Percentiles rank a stretch among this genome's conserved stretches.
Evolutionary conservation across 2,797 vertebrate species (phyloP).

Genomic region (Pseudochirops corinnae): DNA sequence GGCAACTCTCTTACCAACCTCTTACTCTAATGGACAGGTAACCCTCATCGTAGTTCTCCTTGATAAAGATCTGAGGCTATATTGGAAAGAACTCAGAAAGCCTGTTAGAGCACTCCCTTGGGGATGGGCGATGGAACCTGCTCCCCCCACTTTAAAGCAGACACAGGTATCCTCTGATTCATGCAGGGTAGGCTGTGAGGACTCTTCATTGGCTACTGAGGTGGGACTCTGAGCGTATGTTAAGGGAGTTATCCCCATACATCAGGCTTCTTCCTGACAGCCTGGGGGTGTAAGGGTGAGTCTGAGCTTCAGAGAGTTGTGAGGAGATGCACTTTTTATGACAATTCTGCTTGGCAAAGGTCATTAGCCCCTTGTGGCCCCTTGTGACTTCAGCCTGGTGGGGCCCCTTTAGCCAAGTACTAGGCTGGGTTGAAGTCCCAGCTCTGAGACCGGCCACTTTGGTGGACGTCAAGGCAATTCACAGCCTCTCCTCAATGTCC

Average conservation of each 20-base stretch:
- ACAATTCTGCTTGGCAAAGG: neutral
- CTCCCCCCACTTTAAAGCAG: neutral
- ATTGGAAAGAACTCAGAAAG: neutral
- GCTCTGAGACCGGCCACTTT: neutral
- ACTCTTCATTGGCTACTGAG: neutral
- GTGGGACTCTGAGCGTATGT: too few species aligned
- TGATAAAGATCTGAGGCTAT: neutral
- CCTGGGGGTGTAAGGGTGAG: neutral
- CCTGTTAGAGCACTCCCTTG: neutral
- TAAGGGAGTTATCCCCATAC: neutral
- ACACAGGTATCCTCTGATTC: neutral
- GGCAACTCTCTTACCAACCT: neutral
- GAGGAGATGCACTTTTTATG: too few species aligned
- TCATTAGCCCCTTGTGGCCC: neutral
- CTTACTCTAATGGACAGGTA: neutral
- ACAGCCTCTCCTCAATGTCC: neutral
- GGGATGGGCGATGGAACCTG: neutral
- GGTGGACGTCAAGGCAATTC: neutral
- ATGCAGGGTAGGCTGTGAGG: neutral
- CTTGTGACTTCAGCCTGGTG: neutral
- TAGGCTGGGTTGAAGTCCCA: neutral
- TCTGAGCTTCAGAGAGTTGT: neutral
- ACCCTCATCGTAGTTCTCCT: neutral
- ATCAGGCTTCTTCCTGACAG: neutral
- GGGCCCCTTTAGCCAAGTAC: neutral